A percentile compares a stretch with the other conserved stretches of the same genome.
These are phyloP conservation scores for Gyrodactylus salaris DNA, from an alignment of 1,140 invertebrate genomes.

Conservation along the genomic window DNA sequence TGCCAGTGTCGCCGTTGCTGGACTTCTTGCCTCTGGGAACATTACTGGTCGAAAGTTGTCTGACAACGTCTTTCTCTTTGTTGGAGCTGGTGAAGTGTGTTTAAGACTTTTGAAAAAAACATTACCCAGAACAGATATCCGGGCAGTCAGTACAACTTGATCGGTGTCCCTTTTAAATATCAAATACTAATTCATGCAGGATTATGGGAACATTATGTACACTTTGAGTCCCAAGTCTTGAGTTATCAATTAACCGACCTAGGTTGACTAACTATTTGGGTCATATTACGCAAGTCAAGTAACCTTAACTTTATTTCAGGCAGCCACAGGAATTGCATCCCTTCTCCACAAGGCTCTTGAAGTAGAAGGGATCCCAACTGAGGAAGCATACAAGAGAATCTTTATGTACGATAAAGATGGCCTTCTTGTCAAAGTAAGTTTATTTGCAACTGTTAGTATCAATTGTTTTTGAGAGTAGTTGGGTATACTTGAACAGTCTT, in stretches of 20 bases:
- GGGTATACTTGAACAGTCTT: too few relatives aligned
- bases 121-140: too few relatives aligned
- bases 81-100: slow-evolving; percentile 66
- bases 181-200: too few relatives aligned
- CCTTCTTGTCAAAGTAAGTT: slow-evolving; percentile 13
- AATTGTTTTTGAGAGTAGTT: neutral
- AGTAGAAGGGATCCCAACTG: slow-evolving; percentile 13
- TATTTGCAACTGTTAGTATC: neutral
- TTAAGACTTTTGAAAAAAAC: too few relatives aligned
- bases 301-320: too few relatives aligned
- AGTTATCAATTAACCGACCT: too few relatives aligned
- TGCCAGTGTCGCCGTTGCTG: slow-evolving; percentile 57
- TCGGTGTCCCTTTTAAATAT: too few relatives aligned
- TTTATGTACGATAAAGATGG: slow-evolving; percentile 19
- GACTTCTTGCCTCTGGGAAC: slow-evolving; percentile 41
- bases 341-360: slow-evolving; percentile 15
- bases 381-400: slow-evolving; percentile 15
- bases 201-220: too few relatives aligned
- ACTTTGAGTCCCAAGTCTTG: too few relatives aligned
- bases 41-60: slow-evolving; percentile 38
- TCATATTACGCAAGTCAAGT: too few relatives aligned
- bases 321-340: slow-evolving; percentile 18
- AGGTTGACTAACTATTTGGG: too few relatives aligned
- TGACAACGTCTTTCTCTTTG: slow-evolving; percentile 50
- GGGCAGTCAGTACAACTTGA: too few relatives aligned